Conservation (phyloP, 2,888 invertebrate genomes). For the Dryocosmus kuriphilus region DNA sequence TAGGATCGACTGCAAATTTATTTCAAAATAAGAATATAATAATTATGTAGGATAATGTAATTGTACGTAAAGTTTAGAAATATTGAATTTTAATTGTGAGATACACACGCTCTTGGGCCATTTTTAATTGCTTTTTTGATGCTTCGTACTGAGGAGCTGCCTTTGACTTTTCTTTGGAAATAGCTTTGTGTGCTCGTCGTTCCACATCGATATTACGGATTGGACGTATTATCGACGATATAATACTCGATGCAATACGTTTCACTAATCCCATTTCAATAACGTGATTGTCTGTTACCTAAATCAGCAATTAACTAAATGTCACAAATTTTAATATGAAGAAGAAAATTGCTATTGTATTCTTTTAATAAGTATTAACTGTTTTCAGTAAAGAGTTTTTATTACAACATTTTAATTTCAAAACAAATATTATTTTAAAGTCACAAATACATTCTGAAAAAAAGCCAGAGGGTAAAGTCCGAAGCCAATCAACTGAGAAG, state of each 20-base stretch:
- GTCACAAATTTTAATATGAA: too few species aligned
- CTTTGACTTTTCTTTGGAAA: conserved; percentile 83
- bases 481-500: too few species aligned
- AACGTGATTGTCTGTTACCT: neutral
- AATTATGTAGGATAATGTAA: neutral
- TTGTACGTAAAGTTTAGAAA: neutral
- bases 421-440: too few species aligned
- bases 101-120: conserved; percentile 79
- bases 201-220: conserved; percentile 86
- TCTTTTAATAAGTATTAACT: too few species aligned
- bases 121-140: conserved; percentile 82
- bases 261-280: conserved; percentile 53
- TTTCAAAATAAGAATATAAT: neutral
- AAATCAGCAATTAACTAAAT: neutral
- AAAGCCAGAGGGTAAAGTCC: too few species aligned
- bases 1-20: conserved; percentile 79
- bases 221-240: conserved; percentile 81
- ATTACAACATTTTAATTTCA: too few species aligned
- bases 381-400: too few species aligned
- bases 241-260: conserved; percentile 80
- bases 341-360: too few species aligned
- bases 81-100: conserved; percentile 15
- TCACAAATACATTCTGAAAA: too few species aligned
- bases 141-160: conserved; percentile 85
- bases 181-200: conserved; percentile 85